Evolutionary conservation across 2,797 vertebrate genomes (phyloP).

Genomic region (Danionella dracula): DNA sequence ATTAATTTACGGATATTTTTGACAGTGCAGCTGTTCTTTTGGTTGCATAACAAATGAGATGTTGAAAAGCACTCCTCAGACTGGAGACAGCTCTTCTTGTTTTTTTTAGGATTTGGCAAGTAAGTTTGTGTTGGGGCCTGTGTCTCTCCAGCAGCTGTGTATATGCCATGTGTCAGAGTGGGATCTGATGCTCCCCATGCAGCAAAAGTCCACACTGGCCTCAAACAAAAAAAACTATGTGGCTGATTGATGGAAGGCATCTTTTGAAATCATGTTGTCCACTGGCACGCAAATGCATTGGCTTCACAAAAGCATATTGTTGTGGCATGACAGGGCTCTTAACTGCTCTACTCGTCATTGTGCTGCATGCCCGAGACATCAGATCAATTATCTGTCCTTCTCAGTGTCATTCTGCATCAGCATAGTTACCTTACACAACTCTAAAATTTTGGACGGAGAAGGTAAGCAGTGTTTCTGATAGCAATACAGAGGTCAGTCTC

Average conservation of each 20-base stretch:
- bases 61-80: constrained; percentile 70
- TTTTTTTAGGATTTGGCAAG: constrained; percentile 64
- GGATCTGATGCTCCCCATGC: constrained; percentile 13
- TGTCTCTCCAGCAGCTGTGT: constrained; percentile 56
- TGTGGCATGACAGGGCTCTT: background rate
- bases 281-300: background rate
- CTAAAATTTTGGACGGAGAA: no score
- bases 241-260: constrained; percentile 53
- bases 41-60: constrained; percentile 75
- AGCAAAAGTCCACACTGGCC: constrained; percentile 32
- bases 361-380: background rate
- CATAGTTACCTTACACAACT: no score
- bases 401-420: no score
- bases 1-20: no score
- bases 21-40: constrained; percentile 76
- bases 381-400: no score
- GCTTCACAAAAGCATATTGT: background rate
- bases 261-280: constrained; percentile 22
- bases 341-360: no score
- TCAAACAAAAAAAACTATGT: constrained; percentile 30
- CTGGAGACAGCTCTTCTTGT: constrained; percentile 66
- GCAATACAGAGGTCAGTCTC: no score
- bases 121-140: constrained; percentile 59
- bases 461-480: no score
- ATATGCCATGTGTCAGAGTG: constrained; percentile 46